A percentile compares a stretch with the other conserved stretches of the same genome.
Evolutionary conservation across 2,888 invertebrate genomes (phyloP).

Genomic region (Eledona agricola): DNA sequence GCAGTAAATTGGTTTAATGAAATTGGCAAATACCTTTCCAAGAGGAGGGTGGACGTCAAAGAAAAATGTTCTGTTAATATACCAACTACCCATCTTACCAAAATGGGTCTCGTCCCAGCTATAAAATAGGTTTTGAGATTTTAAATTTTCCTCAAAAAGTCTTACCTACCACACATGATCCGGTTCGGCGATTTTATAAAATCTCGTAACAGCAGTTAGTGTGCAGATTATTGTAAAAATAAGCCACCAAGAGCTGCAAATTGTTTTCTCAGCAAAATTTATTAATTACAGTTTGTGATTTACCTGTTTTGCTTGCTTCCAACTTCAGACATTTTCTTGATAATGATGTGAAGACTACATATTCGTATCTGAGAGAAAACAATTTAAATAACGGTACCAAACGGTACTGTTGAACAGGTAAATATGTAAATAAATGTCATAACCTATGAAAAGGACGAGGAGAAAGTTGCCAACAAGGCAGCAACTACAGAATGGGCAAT

Average conservation of each 20-base stretch:
- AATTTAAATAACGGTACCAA: slow-evolving; percentile 25
- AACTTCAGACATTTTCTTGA: slow-evolving; percentile 12
- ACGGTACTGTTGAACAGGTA: slow-evolving; percentile 29
- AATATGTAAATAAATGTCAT: too few relatives aligned
- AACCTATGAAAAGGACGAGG: too few relatives aligned
- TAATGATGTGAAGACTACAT: too few relatives aligned
- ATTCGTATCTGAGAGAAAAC: slow-evolving; percentile 5
- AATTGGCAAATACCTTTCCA: slow-evolving; percentile 88
- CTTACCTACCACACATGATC: slow-evolving; percentile 91
- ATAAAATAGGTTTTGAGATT: slow-evolving; percentile 36
- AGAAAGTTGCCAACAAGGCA: slow-evolving; percentile 30
- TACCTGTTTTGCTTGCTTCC: slow-evolving; percentile 16
- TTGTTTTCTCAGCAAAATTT: too few relatives aligned
- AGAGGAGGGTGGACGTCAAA: slow-evolving; percentile 98
- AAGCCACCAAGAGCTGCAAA: slow-evolving; percentile 69
- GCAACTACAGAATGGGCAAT: too few relatives aligned
- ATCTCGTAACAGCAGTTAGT: slow-evolving; percentile 78
- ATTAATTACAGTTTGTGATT: too few relatives aligned
- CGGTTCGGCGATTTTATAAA: slow-evolving; percentile 90
- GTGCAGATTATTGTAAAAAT: slow-evolving; percentile 71
- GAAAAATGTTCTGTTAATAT: slow-evolving; percentile 96
- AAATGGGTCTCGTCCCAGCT: slow-evolving; percentile 99
- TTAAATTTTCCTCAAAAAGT: not conserved
- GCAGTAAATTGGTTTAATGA: too few relatives aligned
- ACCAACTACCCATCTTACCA: slow-evolving; percentile 99